Base-by-base conservation (phyloP, 2,888 invertebrate genomes). In the Epinotia ramella region DNA sequence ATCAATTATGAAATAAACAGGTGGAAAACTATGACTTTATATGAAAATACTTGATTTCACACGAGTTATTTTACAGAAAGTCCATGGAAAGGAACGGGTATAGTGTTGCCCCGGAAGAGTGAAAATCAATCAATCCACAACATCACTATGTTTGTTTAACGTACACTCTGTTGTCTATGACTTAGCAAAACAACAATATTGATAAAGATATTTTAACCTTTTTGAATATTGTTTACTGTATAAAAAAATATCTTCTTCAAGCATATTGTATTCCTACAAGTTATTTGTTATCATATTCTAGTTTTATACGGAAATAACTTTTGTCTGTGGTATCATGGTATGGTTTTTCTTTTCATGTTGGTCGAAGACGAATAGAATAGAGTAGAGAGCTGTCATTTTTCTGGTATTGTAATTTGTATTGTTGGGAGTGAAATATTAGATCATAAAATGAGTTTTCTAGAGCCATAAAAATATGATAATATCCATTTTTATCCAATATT, bases 71-170 rank as follows among this genome's bases (percentile, higher is more conserved):
- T 13, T 11, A 33, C n/a, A 11, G n/a, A 46, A 49, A 53, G 11
- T 13, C n/a, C 65, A 60, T 75, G 53, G 33, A 75, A 66, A 24
- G 75, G 53, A 75, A 44, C 70, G 40, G 18, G 5, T n/a, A 18
- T 28, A 71, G 65, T 75, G 75, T 66, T 75, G 75, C 65, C 71
- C 46, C 53, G 18, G 60, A 71, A 65, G 69, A 60, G 18, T 53
- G 59, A 60, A 73, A 75, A 71, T 66, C 59, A 65, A 75, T 75
- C 66, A 71, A 71, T 75, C 65, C 65, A 40, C 73, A 73, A 18
- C 73, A 62, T 67, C 73, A 67, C 60, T 68, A 75, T 70, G 75
- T 71, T 75, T 75, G 74, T 75, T 71, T 75, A 70, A 66, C 75
- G 65, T 66, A n/a, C 60, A n/a, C 53, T 75, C 65, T 75, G 24